Base-by-base conservation (phyloP, 2,888 invertebrate genomes). In the Drosophila anomalata region DNA sequence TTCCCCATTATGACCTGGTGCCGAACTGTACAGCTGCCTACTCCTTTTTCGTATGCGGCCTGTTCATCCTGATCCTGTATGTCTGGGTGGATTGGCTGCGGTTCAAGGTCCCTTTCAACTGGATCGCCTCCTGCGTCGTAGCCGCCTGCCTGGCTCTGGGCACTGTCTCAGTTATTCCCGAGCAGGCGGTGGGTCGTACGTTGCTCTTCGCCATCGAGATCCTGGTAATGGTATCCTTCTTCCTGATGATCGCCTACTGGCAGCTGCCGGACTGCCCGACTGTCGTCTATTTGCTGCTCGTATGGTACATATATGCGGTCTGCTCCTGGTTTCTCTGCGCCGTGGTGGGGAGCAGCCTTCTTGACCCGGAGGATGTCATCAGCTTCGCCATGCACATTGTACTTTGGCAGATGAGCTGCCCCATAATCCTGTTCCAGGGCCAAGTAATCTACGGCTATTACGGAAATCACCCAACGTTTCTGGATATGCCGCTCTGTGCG, bases 401-500 rank as follows among this genome's bases (percentile, higher is more conserved):
- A 0, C 8, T 80, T 20, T 71, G 73, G 62, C 1, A 56, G 2
- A 0, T 36, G 11, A 33, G 56, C 31, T 65, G 63, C 12, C 84
- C 84, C 0, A 0, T 85, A 17, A 20, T 79, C 31, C 26, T 85
- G 1, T 78, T 72, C 26, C 78, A 86, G 52, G 63, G 67, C 0
- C 79, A 78, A 47, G 53, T 86, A 2, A 68, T 85, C 33, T 52
- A 67, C 26, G 84, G 87, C 4, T 22, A 33, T 4, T 59, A 62
- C 47, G 11, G 46, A 0, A 52, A 65, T 12, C 5, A 4, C 0
- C 22, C 52, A 8, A 74, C 88, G 0, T 1, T 57, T 0, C 9
- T 60, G 26, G 84, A 85, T 17, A 59, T 46, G 11, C 86, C 84
- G 0, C 66, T 84, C 2, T 76, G 72, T 11, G 36, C 79, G 2